These are phyloP conservation scores for Perdita meconis DNA, from an alignment of 2,888 invertebrate genomes.

Conservation along the genomic window DNA sequence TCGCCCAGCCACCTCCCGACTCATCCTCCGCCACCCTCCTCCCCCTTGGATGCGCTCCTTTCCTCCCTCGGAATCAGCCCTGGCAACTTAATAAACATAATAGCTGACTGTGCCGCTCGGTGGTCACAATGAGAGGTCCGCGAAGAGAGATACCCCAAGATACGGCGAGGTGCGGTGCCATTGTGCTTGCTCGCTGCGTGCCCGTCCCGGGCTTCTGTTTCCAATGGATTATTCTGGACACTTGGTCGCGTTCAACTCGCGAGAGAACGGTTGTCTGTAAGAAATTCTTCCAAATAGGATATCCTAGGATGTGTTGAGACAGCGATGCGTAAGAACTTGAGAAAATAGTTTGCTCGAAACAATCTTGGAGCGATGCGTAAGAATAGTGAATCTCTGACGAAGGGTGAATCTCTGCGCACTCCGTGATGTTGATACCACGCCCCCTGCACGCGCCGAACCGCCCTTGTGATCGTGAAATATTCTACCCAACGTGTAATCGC, in stretches of 20 bases:
- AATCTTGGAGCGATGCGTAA: too few relatives aligned
- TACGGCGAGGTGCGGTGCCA: conserved; percentile 65
- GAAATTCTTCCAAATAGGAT: background rate
- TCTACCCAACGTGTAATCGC: conserved; percentile 78
- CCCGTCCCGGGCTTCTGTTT: conserved; percentile 24
- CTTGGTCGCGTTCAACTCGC: background rate
- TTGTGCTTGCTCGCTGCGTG: conserved; percentile 11
- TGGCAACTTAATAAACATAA: conserved; percentile 84
- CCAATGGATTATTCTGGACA: conserved; percentile 32
- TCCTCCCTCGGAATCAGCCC: conserved; percentile 66
- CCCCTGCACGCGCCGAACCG: conserved; percentile 65
- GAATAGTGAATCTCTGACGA: conserved; percentile 39
- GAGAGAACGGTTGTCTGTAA: background rate
- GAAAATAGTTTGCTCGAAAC: too few relatives aligned
- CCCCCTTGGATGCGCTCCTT: conserved; percentile 38
- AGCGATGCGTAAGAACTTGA: too few relatives aligned
- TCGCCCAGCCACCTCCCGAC: conserved; percentile 67
- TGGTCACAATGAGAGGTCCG: conserved; percentile 81
- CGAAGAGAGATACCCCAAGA: conserved; percentile 78
- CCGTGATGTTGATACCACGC: conserved; percentile 76
- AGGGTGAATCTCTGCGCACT: conserved; percentile 76
- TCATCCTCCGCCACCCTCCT: conserved; percentile 59
- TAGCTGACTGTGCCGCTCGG: conserved; percentile 81
- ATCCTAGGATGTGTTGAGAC: background rate
- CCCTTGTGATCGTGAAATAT: conserved; percentile 76